Base-by-base conservation (phyloP, 1,140 invertebrate genomes). In the Adelges cooleyi region DNA sequence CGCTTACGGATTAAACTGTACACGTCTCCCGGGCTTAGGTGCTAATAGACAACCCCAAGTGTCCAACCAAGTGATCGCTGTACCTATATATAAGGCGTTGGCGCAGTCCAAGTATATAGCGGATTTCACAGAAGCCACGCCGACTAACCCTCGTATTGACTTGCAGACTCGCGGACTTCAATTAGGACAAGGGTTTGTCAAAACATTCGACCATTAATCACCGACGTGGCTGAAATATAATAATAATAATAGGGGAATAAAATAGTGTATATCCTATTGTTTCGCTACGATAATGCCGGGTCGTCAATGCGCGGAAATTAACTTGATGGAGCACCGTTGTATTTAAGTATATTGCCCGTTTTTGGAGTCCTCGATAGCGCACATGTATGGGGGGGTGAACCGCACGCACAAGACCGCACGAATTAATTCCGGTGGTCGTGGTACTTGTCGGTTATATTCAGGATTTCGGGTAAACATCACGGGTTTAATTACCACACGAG, bases 131-230 rank as follows among this genome's bases (percentile, higher is more conserved):
- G 18, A n/a, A n/a, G n/a, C n/a, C 53, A 40, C 38, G 18, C 38
- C 38, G 53, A n/a, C n/a, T 23, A 44, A 59, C 53, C 53, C 53
- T 42, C n/a, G n/a, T n/a, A n/a, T n/a, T n/a, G n/a, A n/a, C n/a
- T n/a, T n/a, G n/a, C n/a, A n/a, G n/a, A n/a, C n/a, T n/a, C 20
- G 10, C 38, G 53, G 22, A 22, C 53, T 44, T 59, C 53, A 59
- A 59, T 59, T 59, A 59, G 38, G 25, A 44, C 52, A 8, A 25
- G 56, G 56, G 42, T 56, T 62, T 48, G 56, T 62, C 56, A 62
- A 62, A 62, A 62, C 56, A 62, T 46, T 48, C 42, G 56, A 62
- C 42, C 56, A 62, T 62, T 62, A 62, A 62, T 62, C 56, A 62
- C 27, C 9, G n/a, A 9, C 42, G 42, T 20, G 54, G 40, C 5